Percentiles rank a stretch among this genome's conserved stretches.
These are phyloP conservation scores for Microcaecilia unicolor DNA, from an alignment of 2,797 vertebrate species.

Conservation along the genomic window DNA sequence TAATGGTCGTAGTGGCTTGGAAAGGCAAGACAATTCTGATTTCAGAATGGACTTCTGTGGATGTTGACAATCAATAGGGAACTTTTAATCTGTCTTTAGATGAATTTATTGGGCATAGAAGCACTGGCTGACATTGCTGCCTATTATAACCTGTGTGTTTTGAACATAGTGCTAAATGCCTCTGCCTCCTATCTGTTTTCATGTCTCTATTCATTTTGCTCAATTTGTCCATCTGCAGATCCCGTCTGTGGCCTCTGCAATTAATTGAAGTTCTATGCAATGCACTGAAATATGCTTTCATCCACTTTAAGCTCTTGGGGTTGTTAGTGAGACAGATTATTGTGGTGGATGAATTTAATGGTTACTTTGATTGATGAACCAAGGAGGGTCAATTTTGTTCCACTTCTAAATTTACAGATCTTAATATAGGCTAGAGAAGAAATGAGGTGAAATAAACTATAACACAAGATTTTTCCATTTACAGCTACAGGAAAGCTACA, in stretches of 20 bases:
- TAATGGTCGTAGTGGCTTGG: too few relatives aligned
- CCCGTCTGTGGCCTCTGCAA: background rate
- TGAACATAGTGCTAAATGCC: background rate
- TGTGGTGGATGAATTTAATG: background rate
- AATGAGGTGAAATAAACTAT: too few relatives aligned
- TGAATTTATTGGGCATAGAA: background rate
- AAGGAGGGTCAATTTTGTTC: background rate
- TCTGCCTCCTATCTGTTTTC: conserved; percentile 1
- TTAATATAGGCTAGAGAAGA: too few relatives aligned
- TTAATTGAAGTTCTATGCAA: background rate
- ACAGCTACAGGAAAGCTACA: too few relatives aligned
- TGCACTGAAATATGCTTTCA: background rate
- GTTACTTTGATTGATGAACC: background rate
- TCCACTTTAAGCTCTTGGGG: background rate
- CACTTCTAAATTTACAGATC: too few relatives aligned
- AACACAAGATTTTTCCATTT: too few relatives aligned
- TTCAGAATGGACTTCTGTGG: too few relatives aligned
- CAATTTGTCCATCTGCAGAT: background rate
- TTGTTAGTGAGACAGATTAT: background rate
- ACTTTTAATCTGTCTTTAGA: background rate
- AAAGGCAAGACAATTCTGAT: too few relatives aligned
- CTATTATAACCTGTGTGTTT: background rate
- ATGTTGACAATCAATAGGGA: background rate
- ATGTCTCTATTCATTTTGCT: background rate
- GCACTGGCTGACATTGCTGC: background rate